Base-by-base conservation (phyloP, 2,113 vertebrate genomes). In the Calypte anna region DNA sequence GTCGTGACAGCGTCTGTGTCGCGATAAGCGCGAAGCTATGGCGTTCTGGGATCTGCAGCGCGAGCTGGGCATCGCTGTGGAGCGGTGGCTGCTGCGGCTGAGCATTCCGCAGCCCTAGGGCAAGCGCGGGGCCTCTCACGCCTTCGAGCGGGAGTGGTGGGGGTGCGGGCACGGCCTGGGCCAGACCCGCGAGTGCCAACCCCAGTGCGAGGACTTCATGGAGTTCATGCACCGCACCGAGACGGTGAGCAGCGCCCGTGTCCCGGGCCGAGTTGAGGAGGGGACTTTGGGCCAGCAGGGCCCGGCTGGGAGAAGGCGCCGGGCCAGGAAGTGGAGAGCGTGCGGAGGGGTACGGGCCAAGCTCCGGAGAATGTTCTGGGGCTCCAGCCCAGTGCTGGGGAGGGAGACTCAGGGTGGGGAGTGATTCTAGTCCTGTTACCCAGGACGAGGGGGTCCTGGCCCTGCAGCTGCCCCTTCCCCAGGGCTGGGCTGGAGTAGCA, bases 71-170 rank as follows among this genome's bases (percentile, higher is more conserved):
- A 80, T 99, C 94, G 94, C 98, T 50, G 0, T 98, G n/a, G 99
- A 99, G 97, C 76, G 33, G 4, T 98, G 98, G 98, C 4, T 99
- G 67, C 21, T 98, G 95, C 40, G 96, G 75, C 98, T 98, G 95
- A 99, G 98, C 40, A 86, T 80, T 6, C 24, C 96, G 25, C 99
- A 99, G 96, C 98, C 98, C 2, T 9, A 96, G 80, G 85, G 95
- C 28, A 74, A 62, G 6, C 91, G 98, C 4, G 4, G 78, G 2
- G 78, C 88, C 58, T 99, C 99, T 91, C 98, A 99, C 50, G 98
- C 98, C 54, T 99, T 99, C 82, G 98, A 99, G 96, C 99, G 99
- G 92, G 99, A 99, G 68, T 99, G 98, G 99, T 96, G 99, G 17
- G 98, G 99, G 53, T 99, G 99, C 25, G 22, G 98, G 5, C 96